Conservation (phyloP, 2,888 invertebrate species). For the Taphrorychus bicolor region DNA sequence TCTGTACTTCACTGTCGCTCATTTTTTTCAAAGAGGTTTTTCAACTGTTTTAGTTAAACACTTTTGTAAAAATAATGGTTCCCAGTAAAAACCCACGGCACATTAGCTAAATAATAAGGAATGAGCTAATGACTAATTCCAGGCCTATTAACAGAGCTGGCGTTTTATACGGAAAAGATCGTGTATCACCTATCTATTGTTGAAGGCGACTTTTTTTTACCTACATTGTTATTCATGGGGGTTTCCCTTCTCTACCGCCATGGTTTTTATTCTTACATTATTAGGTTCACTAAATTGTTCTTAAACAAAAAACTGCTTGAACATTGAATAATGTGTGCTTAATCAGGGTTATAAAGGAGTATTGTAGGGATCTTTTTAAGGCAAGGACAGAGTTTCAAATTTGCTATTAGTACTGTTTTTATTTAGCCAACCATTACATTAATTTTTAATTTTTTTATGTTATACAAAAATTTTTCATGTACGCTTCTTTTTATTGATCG, state of each 20-base stretch:
- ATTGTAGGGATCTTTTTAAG: too few species aligned
- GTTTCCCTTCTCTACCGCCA: background rate
- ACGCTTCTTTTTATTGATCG: too few species aligned
- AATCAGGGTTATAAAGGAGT: too few species aligned
- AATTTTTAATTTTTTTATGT: too few species aligned
- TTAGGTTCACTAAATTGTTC: background rate
- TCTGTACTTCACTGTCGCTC: constrained; percentile 49
- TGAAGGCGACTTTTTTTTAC: background rate
- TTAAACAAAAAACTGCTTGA: background rate
- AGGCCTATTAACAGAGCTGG: background rate
- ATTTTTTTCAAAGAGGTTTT: background rate
- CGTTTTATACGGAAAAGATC: background rate
- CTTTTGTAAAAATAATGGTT: background rate
- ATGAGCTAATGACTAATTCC: background rate
- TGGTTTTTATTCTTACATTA: background rate
- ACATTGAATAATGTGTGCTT: too few species aligned
- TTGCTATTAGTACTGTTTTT: too few species aligned
- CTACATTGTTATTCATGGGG: background rate
- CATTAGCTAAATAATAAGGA: background rate
- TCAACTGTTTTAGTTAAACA: too few species aligned
- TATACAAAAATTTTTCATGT: too few species aligned
- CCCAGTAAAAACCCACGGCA: background rate
- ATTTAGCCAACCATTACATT: too few species aligned
- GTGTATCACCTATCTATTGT: background rate
- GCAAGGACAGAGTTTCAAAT: too few species aligned